Evolutionary conservation across 2,797 vertebrate genomes (phyloP), one percentile per base, ranked within the genome.

Genomic region (Acanthurus tractus): DNA sequence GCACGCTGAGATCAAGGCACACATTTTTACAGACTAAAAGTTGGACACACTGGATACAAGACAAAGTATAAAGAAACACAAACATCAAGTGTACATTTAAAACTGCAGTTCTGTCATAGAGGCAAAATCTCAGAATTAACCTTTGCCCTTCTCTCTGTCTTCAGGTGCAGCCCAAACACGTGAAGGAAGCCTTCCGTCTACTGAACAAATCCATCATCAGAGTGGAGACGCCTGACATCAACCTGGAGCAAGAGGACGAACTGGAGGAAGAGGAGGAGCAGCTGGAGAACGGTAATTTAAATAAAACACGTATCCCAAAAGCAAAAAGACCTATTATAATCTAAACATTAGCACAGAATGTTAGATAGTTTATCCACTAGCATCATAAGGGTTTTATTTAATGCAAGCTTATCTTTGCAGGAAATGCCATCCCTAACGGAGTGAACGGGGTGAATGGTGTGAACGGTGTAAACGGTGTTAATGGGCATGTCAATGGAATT

Each of bases 151-250:
- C 22, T 45, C 23, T 44, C 0, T n/a, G 34, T 4, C 2, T 83
- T 44, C 83, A 99, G 98, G 98, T 99, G 75, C 98, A 99, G 68
- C 98, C 98, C 10, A 99, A 99, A 88, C 98, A 99, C 0, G 98
- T 99, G 59, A 99, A 99, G 82, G 98, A 99, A 91, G 98, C 98
- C 0, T 99, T 99, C 92, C 96, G 98, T 64, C 96, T 99, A 63
- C 90, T 99, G 78, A 99, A 99, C 94, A 99, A 99, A 82, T 99
- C 98, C 42, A 98, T 99, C 85, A 99, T 99, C 89, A 94, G 98
- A 76, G 98, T 99, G 76, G 98, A 99, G 93, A 99, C 98, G 2
- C 98, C 98, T 3, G 98, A 99, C 74, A 89, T 99, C 76, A 99
- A 99, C 92, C 95, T 99, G 89, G 97, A 99, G 82, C 97, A 96